Evolutionary conservation across 2,113 vertebrate species (phyloP).

Genomic region (Microcebus lehilahytsara): DNA sequence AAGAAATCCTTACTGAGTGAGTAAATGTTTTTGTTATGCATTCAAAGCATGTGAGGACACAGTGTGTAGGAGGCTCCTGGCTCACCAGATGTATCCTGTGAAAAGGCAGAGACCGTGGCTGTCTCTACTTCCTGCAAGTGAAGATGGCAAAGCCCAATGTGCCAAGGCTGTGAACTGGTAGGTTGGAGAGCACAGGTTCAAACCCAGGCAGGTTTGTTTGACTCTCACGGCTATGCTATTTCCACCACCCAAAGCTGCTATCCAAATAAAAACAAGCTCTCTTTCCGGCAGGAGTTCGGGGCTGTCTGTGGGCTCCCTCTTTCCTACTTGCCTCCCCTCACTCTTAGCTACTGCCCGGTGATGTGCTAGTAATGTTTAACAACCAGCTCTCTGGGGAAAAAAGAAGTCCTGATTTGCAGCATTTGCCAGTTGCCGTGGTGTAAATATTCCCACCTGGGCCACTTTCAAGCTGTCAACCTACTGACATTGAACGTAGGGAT

Average conservation of each 20-base stretch:
- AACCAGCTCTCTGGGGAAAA: not conserved
- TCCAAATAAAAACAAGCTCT: not conserved
- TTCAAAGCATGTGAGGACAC: not conserved
- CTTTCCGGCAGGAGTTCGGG: not conserved
- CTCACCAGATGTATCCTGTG: too few species aligned
- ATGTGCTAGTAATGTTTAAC: not conserved
- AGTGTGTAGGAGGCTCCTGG: not conserved
- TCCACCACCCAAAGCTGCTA: not conserved
- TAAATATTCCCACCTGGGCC: not conserved
- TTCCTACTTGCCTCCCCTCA: not conserved
- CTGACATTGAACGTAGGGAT: fast-evolving
- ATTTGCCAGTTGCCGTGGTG: not conserved
- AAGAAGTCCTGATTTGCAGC: not conserved
- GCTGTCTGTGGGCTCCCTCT: not conserved
- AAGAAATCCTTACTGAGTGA: not conserved
- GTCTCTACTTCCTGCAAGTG: not conserved
- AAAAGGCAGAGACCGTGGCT: not conserved
- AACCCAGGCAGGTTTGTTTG: not conserved
- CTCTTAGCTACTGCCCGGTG: not conserved
- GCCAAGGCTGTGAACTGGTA: not conserved
- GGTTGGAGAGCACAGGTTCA: not conserved
- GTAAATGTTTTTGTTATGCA: not conserved
- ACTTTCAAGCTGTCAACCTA: not conserved
- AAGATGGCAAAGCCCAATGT: not conserved
- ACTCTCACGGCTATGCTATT: not conserved